Evolutionary conservation across 23 tunicate genomes (phyloP), one percentile per base, ranked within the genome.

Genomic region (Ciona savignyi): DNA sequence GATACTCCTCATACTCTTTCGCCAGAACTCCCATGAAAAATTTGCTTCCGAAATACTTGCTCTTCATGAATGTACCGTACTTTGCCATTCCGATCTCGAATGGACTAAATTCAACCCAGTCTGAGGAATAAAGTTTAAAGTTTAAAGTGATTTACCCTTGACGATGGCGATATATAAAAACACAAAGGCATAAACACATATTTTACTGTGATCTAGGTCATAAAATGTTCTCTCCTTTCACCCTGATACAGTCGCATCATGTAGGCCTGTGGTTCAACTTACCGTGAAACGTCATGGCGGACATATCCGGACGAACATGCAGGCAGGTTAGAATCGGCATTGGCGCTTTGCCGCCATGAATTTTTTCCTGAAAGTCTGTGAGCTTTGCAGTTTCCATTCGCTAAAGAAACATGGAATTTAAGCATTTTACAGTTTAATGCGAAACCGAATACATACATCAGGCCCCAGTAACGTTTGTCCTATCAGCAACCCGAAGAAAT

Each of bases 241-340:
- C n/a, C n/a, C n/a, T n/a, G n/a, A n/a, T n/a, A n/a, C n/a, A n/a
- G n/a, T n/a, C n/a, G n/a, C n/a, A n/a, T n/a, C n/a, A n/a, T n/a
- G n/a, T n/a, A n/a, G n/a, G n/a, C n/a, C n/a, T n/a, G n/a, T n/a
- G n/a, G 56, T 42, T 42, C 4, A 32, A 23, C 70, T 30, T 69
- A 91, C 97, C 97, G 67, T 91, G 97, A 72, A 84, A 91, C 2
- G 77, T 77, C 92, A 84, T 80, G 1, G 97, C 97, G 27, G 97
- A 91, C 66, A 81, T 77, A 11, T 91, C 80, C 2, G 97, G 83
- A 1, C 86, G 77, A 24, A 91, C 97, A 51, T 91, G 97, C n/a
- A 91, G 67, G 62, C 97, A 91, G 2, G 97, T 84, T 74, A 91
- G 65, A 4, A 91, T 23, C 22, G 97, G 97, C 86, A 91, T 65